Conservation (phyloP, 2,888 invertebrate species). For the Panzeria rudis region DNA sequence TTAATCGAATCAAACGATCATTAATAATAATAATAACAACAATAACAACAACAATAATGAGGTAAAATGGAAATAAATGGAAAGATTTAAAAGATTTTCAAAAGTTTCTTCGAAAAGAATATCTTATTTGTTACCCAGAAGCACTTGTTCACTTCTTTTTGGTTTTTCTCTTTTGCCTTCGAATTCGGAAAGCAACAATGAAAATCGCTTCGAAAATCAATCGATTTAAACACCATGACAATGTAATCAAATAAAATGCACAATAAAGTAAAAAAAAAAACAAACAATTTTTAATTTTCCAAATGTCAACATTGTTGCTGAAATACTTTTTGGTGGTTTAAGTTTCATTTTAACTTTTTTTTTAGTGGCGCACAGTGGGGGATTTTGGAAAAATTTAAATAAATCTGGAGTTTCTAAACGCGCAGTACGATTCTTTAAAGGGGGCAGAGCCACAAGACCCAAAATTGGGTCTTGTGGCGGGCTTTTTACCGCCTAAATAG, state of each 20-base stretch:
- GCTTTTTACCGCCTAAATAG: no score
- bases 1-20: not conserved
- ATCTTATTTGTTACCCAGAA: not conserved
- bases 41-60: not conserved
- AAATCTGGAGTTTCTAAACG: no score
- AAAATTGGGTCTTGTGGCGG: no score
- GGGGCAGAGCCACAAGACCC: no score
- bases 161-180: not conserved
- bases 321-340: not conserved
- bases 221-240: conserved; percentile 20
- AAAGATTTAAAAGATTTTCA: not conserved
- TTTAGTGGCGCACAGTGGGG: no score
- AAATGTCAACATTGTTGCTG: conserved; percentile 65
- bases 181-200: not conserved
- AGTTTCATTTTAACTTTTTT: conserved; percentile 9
- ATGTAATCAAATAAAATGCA: conserved; percentile 2
- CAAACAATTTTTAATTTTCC: conserved; percentile 46
- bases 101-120: conserved; percentile 7
- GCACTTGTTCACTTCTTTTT: conserved; percentile 12
- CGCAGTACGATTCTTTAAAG: no score
- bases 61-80: conserved; percentile 5
- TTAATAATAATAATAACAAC: not conserved
- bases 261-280: conserved; percentile 12
- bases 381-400: no score
- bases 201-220: conserved; percentile 3